Conservation (phyloP, 2,888 invertebrate genomes). For the Salticus scenicus region DNA sequence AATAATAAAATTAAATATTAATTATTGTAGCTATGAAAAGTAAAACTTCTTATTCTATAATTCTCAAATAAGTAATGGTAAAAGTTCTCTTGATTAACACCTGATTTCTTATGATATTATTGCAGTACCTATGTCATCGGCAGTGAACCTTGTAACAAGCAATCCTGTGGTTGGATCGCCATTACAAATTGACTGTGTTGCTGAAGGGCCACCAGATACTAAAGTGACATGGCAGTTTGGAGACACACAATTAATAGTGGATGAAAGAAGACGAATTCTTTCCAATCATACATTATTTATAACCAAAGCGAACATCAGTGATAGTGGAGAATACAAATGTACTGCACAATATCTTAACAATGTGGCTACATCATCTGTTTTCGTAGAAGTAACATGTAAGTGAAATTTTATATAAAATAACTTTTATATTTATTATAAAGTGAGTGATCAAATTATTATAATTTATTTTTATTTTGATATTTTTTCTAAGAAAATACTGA, state of each 20-base stretch:
- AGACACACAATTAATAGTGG: slow-evolving; percentile 49
- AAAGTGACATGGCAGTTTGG: slow-evolving; percentile 66
- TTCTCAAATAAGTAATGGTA: too few relatives aligned
- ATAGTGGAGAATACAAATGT: slow-evolving; percentile 89
- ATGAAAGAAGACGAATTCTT: slow-evolving; percentile 72
- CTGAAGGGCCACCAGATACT: slow-evolving; percentile 73
- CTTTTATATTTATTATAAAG: too few relatives aligned
- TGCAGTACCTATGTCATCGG: slow-evolving; percentile 68
- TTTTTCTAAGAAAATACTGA: too few relatives aligned
- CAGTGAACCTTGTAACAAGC: slow-evolving; percentile 73
- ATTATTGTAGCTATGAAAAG: too few relatives aligned
- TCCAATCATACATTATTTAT: slow-evolving; percentile 83
- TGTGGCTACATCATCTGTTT: slow-evolving; percentile 80
- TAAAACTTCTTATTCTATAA: too few relatives aligned
- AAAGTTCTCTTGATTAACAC: too few relatives aligned
- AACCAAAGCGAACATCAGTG: slow-evolving; percentile 80
- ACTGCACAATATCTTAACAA: slow-evolving; percentile 86
- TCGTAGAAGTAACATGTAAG: slow-evolving; percentile 86
- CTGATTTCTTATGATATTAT: too few relatives aligned
- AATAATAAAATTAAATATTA: too few relatives aligned
- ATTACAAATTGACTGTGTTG: slow-evolving; percentile 74
- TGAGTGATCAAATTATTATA: too few relatives aligned
- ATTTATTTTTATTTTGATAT: too few relatives aligned
- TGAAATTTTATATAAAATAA: too few relatives aligned
- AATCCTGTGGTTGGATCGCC: slow-evolving; percentile 73